phyloP scores from a whole-genome alignment of 1,140 invertebrate genomes.

The Calosoma granatense region DNA sequence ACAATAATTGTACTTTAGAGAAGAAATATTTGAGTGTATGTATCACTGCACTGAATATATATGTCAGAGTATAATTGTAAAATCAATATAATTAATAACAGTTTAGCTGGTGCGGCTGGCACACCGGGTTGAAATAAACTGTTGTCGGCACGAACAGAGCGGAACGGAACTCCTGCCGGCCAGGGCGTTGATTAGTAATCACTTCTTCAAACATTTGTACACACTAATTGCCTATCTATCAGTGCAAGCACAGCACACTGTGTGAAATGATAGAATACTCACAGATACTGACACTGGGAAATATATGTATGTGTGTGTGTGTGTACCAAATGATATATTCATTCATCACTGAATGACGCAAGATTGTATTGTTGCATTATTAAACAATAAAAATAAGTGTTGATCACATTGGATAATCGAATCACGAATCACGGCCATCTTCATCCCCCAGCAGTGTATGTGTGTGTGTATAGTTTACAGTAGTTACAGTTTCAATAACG shows the following conservation, averaged over 20 bases:
- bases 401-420: too few relatives aligned
- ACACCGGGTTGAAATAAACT: neutral
- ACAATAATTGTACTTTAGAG: neutral
- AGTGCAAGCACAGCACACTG: too few relatives aligned
- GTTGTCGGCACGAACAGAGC: too few relatives aligned
- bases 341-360: neutral
- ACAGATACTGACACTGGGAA: neutral
- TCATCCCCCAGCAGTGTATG: too few relatives aligned
- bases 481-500: neutral
- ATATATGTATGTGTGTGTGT: neutral
- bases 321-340: neutral
- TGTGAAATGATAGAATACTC: too few relatives aligned
- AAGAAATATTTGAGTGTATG: neutral
- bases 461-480: neutral
- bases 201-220: neutral
- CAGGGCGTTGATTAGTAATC: neutral
- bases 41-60: neutral
- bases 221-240: neutral
- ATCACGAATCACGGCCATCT: too few relatives aligned
- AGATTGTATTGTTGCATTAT: too few relatives aligned
- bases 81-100: neutral
- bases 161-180: too few relatives aligned
- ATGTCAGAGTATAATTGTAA: neutral
- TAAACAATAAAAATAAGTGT: too few relatives aligned
- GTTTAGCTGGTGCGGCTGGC: neutral